Conservation (phyloP, 2,113 vertebrate species). For the Pitta sordida region DNA sequence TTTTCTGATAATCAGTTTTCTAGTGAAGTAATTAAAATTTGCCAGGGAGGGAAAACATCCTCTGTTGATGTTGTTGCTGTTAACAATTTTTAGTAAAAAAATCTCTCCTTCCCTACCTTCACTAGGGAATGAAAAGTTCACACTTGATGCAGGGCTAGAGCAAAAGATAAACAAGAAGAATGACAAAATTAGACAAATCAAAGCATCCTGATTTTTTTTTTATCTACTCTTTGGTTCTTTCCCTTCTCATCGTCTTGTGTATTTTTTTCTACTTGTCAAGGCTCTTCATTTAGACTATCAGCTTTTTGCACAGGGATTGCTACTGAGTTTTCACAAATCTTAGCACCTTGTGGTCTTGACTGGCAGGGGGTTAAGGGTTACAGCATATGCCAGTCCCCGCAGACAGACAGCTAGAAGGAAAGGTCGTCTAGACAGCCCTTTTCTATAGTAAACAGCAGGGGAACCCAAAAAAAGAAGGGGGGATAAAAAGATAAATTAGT, state of each 20-base stretch:
- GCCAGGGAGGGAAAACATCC: background rate
- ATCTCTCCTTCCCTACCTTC: background rate
- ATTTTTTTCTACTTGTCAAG: background rate
- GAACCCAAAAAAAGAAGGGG: background rate
- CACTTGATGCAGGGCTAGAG: background rate
- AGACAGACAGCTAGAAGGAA: background rate
- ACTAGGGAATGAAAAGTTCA: background rate
- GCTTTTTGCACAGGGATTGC: background rate
- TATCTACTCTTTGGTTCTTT: background rate
- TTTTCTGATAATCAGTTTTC: constrained; percentile 3
- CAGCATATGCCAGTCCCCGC: background rate
- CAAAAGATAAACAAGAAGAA: background rate
- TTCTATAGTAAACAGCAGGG: background rate
- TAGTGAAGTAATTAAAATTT: background rate
- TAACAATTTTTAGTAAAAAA: background rate
- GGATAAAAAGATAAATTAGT: background rate
- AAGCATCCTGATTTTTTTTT: background rate
- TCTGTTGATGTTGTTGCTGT: background rate
- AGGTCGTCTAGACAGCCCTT: background rate
- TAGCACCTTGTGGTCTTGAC: background rate
- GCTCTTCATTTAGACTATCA: background rate
- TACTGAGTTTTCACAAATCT: background rate
- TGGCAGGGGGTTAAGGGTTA: background rate
- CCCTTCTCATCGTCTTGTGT: background rate
- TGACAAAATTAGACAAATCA: constrained; percentile 18